Evolutionary conservation across 2,797 vertebrate species (phyloP).

Genomic region (Parauchenoglanis ngamensis): DNA sequence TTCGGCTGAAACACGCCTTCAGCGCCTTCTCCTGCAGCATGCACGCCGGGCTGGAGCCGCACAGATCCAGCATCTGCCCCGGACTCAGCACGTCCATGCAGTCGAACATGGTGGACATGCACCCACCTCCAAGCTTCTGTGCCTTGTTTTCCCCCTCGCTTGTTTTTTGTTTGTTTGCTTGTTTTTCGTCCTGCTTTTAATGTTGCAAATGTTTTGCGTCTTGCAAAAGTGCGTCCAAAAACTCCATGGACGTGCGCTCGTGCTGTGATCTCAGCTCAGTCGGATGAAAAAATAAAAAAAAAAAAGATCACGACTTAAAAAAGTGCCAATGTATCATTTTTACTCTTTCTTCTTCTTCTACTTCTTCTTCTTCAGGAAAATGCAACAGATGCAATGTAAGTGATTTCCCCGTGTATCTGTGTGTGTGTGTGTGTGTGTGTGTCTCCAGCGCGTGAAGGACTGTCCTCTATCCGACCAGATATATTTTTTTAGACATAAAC

Average conservation of each 20-base stretch:
- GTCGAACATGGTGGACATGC: constrained; percentile 89
- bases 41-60: constrained; percentile 94
- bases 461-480: background rate
- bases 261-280: background rate
- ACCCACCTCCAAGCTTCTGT: background rate
- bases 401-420: background rate
- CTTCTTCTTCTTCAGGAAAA: background rate
- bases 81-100: constrained; percentile 98
- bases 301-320: background rate
- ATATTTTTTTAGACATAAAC: background rate
- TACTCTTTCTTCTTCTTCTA: background rate
- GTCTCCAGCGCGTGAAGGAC: no score
- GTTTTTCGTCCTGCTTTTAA: background rate
- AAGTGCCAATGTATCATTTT: background rate
- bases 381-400: constrained; percentile 24
- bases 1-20: constrained; percentile 97
- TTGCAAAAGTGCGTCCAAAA: background rate
- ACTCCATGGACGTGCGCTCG: constrained; percentile 8
- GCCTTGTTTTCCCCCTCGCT: no score
- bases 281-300: background rate
- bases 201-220: background rate
- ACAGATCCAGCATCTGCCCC: constrained; percentile 99
- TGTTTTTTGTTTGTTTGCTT: background rate
- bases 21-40: constrained; percentile 98
- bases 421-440: background rate